These are phyloP conservation scores for Zaprionus inermis DNA, from an alignment of 1,140 invertebrate species.

Conservation along the genomic window DNA sequence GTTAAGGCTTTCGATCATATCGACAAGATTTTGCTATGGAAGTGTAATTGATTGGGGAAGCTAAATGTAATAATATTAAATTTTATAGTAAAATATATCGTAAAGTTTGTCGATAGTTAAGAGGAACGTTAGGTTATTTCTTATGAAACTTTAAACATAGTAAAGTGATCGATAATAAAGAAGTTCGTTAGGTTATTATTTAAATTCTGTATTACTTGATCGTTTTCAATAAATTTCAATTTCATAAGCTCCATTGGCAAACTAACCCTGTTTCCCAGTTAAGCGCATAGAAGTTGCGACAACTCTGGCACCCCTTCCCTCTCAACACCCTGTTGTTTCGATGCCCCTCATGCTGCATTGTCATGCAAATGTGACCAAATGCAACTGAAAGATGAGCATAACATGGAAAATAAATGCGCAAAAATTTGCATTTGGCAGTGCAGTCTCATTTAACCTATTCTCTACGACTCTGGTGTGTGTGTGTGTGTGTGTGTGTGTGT, in stretches of 20 bases:
- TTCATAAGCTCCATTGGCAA: neutral
- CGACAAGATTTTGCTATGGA: neutral
- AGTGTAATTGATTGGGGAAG: neutral
- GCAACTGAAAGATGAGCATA: conserved; percentile 1
- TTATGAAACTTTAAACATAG: no score
- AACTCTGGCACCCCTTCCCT: neutral
- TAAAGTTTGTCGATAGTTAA: no score
- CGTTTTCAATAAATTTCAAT: neutral
- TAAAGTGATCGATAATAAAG: no score
- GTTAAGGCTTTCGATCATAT: neutral
- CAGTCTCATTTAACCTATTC: conserved; percentile 29
- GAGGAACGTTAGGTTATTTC: no score
- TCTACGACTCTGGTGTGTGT: neutral
- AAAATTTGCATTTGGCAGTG: conserved; percentile 39
- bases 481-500: conserved; percentile 10
- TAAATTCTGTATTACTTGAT: neutral
- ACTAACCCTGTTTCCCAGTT: neutral
- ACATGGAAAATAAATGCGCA: conserved; percentile 5
- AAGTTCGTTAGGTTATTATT: neutral
- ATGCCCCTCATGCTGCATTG: neutral
- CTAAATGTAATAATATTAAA: no score
- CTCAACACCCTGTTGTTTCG: conserved; percentile 12
- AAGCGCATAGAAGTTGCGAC: neutral
- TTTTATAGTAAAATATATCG: no score
- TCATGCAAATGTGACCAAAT: conserved; percentile 34